phyloP scores from a whole-genome alignment of 2,888 invertebrate genomes.

The Polietes domitor region DNA sequence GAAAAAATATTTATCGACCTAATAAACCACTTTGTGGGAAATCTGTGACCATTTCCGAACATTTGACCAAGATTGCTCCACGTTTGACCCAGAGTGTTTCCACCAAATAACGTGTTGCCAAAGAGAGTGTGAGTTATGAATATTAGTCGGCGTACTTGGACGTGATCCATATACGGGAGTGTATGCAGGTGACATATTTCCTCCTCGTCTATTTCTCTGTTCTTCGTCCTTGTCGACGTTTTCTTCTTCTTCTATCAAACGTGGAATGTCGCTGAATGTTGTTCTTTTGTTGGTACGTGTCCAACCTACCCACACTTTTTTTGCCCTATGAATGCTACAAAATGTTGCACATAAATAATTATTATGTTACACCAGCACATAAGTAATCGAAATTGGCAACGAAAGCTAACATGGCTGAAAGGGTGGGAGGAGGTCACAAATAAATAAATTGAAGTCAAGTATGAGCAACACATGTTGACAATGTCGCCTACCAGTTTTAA shows the following conservation, averaged over 20 bases:
- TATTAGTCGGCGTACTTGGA: slow-evolving; percentile 13
- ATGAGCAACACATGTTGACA: too few relatives aligned
- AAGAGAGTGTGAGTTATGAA: slow-evolving; percentile 19
- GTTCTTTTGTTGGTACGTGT: not conserved
- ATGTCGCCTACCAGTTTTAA: too few relatives aligned
- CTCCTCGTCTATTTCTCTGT: not conserved
- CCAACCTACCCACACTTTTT: not conserved
- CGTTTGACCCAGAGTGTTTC: too few relatives aligned
- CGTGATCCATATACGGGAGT: slow-evolving; percentile 11
- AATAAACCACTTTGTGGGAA: too few relatives aligned
- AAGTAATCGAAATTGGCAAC: not conserved
- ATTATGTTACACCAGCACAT: not conserved
- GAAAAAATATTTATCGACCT: too few relatives aligned
- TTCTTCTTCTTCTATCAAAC: not conserved
- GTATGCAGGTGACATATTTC: slow-evolving; percentile 21
- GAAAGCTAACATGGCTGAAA: not conserved
- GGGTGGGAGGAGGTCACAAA: too few relatives aligned
- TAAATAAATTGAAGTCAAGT: too few relatives aligned
- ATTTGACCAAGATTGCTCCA: too few relatives aligned
- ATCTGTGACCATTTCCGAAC: too few relatives aligned
- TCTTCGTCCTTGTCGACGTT: not conserved
- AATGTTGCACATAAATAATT: slow-evolving; percentile 17
- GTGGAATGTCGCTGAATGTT: slow-evolving; percentile 4
- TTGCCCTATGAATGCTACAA: not conserved
- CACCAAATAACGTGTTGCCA: too few relatives aligned